phyloP scores from a whole-genome alignment of 2,888 invertebrate genomes.

The Acleris emargana region DNA sequence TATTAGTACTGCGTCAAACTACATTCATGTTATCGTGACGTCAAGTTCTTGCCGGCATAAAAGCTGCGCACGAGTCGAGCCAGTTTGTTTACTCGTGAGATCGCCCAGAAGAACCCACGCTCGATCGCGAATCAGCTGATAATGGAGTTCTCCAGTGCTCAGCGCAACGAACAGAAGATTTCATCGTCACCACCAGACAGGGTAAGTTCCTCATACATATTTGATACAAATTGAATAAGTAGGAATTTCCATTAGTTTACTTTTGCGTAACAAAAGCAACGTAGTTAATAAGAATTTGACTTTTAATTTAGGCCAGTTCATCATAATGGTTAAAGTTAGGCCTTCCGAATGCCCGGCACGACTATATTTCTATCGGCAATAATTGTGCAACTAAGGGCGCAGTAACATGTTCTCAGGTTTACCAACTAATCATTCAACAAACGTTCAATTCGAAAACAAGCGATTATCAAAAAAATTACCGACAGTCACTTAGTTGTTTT shows the following conservation, averaged over 20 bases:
- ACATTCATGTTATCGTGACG: constrained; percentile 29
- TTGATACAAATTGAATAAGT: not conserved
- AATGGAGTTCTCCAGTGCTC: constrained; percentile 28
- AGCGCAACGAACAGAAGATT: constrained; percentile 19
- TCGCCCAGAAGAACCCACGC: constrained; percentile 8
- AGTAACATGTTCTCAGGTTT: too few species aligned
- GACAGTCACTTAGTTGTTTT: too few species aligned
- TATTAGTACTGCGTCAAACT: not conserved
- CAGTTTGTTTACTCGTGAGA: constrained; percentile 24
- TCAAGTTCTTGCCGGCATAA: constrained; percentile 25
- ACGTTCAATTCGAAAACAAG: too few species aligned
- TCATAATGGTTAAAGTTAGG: too few species aligned
- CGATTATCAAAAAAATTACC: too few species aligned
- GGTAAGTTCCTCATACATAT: constrained; percentile 18
- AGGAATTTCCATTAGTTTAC: not conserved
- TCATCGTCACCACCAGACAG: constrained; percentile 36
- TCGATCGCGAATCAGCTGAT: not conserved
- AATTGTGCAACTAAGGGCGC: too few species aligned
- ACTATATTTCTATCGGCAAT: too few species aligned
- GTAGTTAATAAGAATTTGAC: too few species aligned
- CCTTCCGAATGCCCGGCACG: too few species aligned
- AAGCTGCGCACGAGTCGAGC: constrained; percentile 26
- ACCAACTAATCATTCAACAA: too few species aligned
- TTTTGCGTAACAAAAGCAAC: not conserved
- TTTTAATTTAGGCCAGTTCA: too few species aligned